These are phyloP conservation scores for Plagodis pulveraria DNA, from an alignment of 2,888 invertebrate genomes.

Conservation along the genomic window DNA sequence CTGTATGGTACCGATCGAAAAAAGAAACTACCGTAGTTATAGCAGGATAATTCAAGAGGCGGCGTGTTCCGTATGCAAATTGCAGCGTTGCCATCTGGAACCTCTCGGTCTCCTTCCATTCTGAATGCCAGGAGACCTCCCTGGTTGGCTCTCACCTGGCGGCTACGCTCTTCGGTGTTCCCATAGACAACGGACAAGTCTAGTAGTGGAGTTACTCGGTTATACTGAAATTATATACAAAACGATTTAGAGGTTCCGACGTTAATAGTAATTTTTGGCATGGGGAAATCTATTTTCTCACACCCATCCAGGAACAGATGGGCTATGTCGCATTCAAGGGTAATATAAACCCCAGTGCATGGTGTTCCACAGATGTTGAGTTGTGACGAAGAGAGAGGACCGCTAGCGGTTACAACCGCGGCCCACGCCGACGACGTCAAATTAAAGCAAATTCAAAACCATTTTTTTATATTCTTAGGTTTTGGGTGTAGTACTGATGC, in stretches of 20 bases:
- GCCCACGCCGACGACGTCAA: too few relatives aligned
- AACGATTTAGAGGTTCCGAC: too few relatives aligned
- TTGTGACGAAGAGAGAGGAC: too few relatives aligned
- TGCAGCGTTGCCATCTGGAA: constrained; percentile 35
- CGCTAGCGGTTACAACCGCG: too few relatives aligned
- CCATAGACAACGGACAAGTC: constrained; percentile 50
- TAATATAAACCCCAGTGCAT: too few relatives aligned
- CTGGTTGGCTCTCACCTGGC: constrained; percentile 35
- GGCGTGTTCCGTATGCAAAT: constrained; percentile 44
- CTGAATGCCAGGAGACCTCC: constrained; percentile 48
- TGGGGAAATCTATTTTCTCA: not conserved
- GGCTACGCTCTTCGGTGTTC: constrained; percentile 30
- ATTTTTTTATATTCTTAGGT: too few relatives aligned
- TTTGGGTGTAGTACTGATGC: too few relatives aligned
- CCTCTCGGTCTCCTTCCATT: constrained; percentile 46
- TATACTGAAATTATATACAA: constrained; percentile 36
- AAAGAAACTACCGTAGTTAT: constrained; percentile 47
- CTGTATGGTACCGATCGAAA: too few relatives aligned
- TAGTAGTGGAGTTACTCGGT: constrained; percentile 45
- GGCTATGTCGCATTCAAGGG: too few relatives aligned
- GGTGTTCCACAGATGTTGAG: too few relatives aligned
- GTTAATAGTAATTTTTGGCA: too few relatives aligned
- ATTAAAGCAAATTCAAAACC: too few relatives aligned
- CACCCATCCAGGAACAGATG: not conserved
- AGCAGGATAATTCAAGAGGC: constrained; percentile 54